Evolutionary conservation across 2,888 invertebrate genomes (phyloP).

Genomic region (Lampropteryx suffumata): DNA sequence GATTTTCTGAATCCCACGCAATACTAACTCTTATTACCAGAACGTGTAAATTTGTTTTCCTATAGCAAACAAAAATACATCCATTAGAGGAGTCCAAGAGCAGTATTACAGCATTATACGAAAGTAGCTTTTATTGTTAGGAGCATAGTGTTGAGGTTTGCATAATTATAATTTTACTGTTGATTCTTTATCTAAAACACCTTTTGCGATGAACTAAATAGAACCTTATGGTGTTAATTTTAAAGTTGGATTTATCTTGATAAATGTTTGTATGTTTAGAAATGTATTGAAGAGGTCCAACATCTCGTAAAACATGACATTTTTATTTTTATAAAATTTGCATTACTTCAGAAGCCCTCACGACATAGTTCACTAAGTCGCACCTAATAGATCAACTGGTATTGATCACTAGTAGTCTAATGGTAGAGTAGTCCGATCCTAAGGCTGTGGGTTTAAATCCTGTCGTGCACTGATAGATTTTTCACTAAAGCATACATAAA

Average conservation of each 20-base stretch:
- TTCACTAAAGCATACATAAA: no score
- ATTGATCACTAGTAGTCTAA: no score
- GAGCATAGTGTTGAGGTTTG: conserved; percentile 1
- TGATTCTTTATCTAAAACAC: conserved; percentile 9
- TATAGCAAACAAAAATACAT: conserved; percentile 1
- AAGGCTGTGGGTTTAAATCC: no score
- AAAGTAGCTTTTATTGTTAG: conserved; percentile 15
- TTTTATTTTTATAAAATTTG: no score
- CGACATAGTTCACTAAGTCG: no score
- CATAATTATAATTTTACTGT: neutral
- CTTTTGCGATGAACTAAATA: neutral
- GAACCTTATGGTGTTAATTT: neutral
- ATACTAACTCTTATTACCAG: conserved; percentile 14
- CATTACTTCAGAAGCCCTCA: no score
- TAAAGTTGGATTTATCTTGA: neutral
- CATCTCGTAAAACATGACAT: no score
- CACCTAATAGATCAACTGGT: no score
- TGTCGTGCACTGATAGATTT: no score
- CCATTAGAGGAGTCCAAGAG: conserved; percentile 6
- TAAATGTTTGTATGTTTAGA: neutral
- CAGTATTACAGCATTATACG: neutral
- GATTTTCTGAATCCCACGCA: conserved; percentile 35
- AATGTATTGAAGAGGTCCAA: conserved; percentile 3
- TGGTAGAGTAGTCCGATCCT: no score
- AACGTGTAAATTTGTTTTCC: neutral